Conservation (phyloP, 2,113 vertebrate species). For the Cinclus mexicanus region DNA sequence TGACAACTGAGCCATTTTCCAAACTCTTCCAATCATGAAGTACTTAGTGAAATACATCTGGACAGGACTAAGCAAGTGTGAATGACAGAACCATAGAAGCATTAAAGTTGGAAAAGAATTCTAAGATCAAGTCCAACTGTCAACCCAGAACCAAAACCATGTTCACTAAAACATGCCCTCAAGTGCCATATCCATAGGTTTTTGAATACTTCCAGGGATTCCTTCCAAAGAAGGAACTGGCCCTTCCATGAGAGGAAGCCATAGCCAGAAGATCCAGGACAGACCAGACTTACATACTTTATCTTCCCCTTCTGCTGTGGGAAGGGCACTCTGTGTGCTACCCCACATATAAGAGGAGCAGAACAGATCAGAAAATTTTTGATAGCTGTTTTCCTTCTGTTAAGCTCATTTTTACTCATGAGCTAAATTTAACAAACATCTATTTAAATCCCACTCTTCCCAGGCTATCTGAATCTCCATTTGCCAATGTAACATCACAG, state of each 20-base stretch:
- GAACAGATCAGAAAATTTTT: not conserved
- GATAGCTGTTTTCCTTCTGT: not conserved
- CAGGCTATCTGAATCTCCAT: not conserved
- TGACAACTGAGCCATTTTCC: not conserved
- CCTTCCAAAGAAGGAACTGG: not conserved
- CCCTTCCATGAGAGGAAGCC: not conserved
- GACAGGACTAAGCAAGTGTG: not conserved
- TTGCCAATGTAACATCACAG: not conserved
- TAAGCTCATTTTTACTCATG: not conserved
- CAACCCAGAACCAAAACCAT: not conserved
- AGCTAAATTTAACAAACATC: not conserved
- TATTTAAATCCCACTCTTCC: not conserved
- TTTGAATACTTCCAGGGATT: not conserved
- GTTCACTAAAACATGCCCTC: not conserved
- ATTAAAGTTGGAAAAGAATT: not conserved
- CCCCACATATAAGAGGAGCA: not conserved
- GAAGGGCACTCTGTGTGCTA: not conserved
- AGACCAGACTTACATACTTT: not conserved
- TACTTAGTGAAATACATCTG: not conserved
- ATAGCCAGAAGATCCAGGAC: not conserved
- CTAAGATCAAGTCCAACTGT: not conserved
- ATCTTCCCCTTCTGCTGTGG: not conserved
- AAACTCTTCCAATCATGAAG: not conserved
- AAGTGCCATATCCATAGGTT: not conserved
- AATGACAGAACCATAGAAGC: not conserved